Percentiles rank a stretch among this genome's conserved stretches.
Conservation (phyloP, 2,797 vertebrate genomes). For the Clamator glandarius region DNA sequence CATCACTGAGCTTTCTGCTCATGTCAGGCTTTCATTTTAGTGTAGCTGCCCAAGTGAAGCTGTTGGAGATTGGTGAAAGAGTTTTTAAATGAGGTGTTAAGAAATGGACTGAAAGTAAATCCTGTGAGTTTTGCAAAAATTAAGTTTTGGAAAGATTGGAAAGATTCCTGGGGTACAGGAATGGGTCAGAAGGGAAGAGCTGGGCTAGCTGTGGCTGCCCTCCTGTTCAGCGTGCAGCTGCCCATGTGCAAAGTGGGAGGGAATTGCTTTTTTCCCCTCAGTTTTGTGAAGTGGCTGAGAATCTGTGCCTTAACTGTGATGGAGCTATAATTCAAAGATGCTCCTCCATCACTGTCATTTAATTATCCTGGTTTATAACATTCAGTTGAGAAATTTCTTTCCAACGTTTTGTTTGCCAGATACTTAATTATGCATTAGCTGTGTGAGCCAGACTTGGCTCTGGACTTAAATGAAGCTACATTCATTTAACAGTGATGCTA, state of each 20-base stretch:
- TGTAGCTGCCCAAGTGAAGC: not conserved
- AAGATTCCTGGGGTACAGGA: not conserved
- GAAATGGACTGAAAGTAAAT: not conserved
- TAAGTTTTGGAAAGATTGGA: not conserved
- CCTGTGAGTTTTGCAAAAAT: not conserved
- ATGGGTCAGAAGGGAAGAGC: not conserved
- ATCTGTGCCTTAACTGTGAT: not conserved
- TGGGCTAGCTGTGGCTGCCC: not conserved
- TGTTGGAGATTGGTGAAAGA: not conserved
- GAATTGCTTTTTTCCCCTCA: accelerated
- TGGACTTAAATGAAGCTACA: not conserved
- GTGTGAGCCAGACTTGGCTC: not conserved
- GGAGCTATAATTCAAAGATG: not conserved
- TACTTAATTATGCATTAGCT: not conserved
- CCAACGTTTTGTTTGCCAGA: not conserved
- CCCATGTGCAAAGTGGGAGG: not conserved
- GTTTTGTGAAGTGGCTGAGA: not conserved
- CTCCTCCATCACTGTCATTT: not conserved
- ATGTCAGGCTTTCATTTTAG: not conserved
- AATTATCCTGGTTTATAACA: not conserved
- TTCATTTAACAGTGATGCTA: not conserved
- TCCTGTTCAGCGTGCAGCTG: not conserved
- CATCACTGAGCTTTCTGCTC: not conserved
- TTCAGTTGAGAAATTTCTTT: not conserved
- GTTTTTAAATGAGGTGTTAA: not conserved